These are phyloP conservation scores for Cyrtonyx montezumae DNA, from an alignment of 2,113 vertebrate species.

Conservation along the genomic window DNA sequence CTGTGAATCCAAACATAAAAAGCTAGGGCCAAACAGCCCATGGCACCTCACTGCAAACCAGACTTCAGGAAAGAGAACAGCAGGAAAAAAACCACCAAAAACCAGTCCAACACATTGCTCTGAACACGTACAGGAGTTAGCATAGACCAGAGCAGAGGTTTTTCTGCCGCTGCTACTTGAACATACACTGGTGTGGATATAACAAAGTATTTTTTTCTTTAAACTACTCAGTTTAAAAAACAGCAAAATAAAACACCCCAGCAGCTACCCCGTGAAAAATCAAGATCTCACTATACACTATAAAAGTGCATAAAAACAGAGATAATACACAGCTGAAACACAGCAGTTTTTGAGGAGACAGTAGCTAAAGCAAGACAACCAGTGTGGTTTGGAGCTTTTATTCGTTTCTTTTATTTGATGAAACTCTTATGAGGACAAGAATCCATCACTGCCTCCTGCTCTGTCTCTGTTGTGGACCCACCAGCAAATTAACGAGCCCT, in stretches of 20 bases:
- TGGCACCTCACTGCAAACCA: background rate
- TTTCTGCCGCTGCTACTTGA: background rate
- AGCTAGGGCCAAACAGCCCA: background rate
- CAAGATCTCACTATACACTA: background rate
- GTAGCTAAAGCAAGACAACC: background rate
- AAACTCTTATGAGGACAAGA: background rate
- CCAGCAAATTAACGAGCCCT: background rate
- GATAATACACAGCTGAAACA: background rate
- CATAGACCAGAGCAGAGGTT: background rate
- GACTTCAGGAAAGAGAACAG: background rate
- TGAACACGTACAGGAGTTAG: fast-evolving
- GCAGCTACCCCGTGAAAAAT: background rate
- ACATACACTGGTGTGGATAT: background rate
- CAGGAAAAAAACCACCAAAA: background rate
- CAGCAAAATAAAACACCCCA: background rate
- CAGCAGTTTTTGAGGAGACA: background rate
- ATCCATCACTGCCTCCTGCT: background rate
- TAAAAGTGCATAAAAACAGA: background rate
- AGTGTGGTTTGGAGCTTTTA: background rate
- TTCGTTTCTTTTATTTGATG: background rate
- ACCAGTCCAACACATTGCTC: background rate
- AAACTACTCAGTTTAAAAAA: background rate
- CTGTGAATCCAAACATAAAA: background rate
- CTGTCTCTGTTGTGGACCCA: background rate
- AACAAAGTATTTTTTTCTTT: background rate